Percentiles rank a stretch among this genome's conserved stretches.
phyloP scores from a whole-genome alignment of 35 echinoderm and acorn worm genomes.

The Lytechinus pictus region DNA sequence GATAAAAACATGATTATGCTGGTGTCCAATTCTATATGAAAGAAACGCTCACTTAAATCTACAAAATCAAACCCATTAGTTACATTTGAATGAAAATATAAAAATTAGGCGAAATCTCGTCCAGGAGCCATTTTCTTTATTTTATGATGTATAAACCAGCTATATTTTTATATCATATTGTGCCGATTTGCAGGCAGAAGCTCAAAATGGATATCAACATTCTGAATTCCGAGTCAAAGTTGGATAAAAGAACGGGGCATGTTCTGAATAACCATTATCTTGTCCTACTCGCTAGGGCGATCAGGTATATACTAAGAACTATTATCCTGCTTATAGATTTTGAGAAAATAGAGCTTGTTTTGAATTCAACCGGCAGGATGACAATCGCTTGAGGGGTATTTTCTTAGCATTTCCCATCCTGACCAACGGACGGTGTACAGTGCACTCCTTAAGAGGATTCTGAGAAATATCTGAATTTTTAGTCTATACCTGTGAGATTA shows the following conservation, averaged over 20 bases:
- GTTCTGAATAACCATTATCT: neutral
- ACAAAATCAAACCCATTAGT: no score
- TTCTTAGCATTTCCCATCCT: neutral
- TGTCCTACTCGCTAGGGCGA: neutral
- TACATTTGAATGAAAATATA: no score
- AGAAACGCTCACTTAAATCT: no score
- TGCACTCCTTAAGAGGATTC: neutral
- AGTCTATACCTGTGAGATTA: neutral
- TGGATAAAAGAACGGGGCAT: neutral
- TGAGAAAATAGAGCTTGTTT: slow-evolving; percentile 9
- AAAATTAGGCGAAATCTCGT: no score
- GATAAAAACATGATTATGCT: no score
- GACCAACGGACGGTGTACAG: neutral
- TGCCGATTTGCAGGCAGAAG: neutral
- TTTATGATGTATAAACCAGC: no score
- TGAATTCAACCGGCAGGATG: neutral
- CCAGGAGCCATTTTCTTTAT: no score
- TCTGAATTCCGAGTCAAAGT: neutral
- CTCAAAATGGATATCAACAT: neutral
- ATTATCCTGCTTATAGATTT: neutral
- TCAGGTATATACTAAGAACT: neutral
- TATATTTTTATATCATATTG: no score
- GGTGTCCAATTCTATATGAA: no score
- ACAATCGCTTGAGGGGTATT: neutral
- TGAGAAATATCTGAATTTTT: neutral